Evolutionary conservation across 2,888 invertebrate species (phyloP), one percentile per base, ranked within the genome.

Genomic region (Polyommatus iphigenia): DNA sequence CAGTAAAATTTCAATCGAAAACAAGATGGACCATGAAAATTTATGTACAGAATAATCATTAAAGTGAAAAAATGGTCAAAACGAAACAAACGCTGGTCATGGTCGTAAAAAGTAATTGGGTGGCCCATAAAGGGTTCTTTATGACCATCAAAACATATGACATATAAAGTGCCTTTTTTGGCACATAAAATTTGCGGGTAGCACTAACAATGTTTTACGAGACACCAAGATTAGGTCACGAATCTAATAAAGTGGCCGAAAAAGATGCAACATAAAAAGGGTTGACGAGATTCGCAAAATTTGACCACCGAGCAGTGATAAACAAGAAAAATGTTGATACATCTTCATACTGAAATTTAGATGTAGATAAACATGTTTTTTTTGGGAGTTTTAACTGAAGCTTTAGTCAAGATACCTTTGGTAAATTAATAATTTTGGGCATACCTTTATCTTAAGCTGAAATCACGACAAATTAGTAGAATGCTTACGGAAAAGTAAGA

Each of bases 101-200:
- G 88, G 87, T 88, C 90, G 86, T 93, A 93, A 93, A 93, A 93
- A 89, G 92, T 93, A 93, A 93, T 93, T 93, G 93, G 92, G 90
- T 91, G 86, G 87, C 87, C 89, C 86, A 89, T 92, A 92, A 93
- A 92, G 91, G 91, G 92, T 88, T 92, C 90, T 90, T 93, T 93
- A 93, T 86, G 88, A 86, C 84, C 86, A 84, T 86, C 88, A 89
- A 91, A 87, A 91, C 89, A 89, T 87, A 90, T 90, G 90, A 91
- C 90, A 92, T 91, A 93, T 91, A 91, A 89, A 91, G 88, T 84
- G 83, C 84, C 84, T 84, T 85, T 85, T 85, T 84, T 84, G 86
- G 86, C 85, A 80, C 80, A 79, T 76, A 59, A 79, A 79, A 71
- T 77, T 18, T 41, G 77, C 78, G 76, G 77, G 79, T 78, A 79